These are phyloP conservation scores for Staurois parvus DNA, from an alignment of 2,797 vertebrate species.

Conservation along the genomic window DNA sequence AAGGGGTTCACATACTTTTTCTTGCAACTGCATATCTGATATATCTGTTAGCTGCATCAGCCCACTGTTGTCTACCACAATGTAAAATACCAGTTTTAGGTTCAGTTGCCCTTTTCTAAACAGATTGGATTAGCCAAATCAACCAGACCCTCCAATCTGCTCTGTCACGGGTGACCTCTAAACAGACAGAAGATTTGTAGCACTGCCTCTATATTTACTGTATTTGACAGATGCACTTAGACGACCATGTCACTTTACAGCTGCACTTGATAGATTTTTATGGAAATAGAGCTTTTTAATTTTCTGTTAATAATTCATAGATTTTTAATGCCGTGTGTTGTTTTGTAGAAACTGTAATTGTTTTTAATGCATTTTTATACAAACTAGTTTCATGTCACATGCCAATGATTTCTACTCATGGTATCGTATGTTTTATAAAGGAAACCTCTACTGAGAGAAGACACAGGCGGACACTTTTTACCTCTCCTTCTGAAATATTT, in stretches of 20 bases:
- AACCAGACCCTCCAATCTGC: background rate
- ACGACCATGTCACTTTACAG: background rate
- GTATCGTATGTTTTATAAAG: background rate
- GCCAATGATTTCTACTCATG: background rate
- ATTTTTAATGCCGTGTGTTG: background rate
- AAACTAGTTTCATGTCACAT: background rate
- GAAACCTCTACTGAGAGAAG: background rate
- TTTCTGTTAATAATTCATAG: background rate
- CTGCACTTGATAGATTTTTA: conserved; percentile 6
- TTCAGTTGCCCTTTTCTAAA: no score
- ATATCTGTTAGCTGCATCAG: no score
- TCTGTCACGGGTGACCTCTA: background rate
- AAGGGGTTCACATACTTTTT: no score
- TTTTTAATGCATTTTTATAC: background rate
- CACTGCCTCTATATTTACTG: conserved; percentile 16
- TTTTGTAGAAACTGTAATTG: background rate
- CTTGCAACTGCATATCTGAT: no score
- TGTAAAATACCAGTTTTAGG: no score
- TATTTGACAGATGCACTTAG: background rate
- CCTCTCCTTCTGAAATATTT: background rate
- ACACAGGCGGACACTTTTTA: background rate
- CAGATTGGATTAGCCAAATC: no score
- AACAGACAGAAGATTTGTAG: background rate
- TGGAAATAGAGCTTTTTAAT: no score
- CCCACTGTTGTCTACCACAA: no score